Evolutionary conservation across 2,888 invertebrate species (phyloP).

Genomic region (Mongoloraphidia duomilia): DNA sequence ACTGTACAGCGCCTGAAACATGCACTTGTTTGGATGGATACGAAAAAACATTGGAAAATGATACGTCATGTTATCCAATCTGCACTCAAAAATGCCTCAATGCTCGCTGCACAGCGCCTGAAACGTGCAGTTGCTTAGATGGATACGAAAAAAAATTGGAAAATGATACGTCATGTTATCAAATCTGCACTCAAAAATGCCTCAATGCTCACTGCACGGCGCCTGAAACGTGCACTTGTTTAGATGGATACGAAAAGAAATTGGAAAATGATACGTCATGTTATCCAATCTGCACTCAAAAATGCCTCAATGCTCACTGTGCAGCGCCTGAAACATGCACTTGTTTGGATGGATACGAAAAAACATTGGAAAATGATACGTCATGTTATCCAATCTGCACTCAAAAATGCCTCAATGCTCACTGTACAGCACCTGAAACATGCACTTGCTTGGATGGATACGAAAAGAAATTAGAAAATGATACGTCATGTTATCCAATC

Average conservation of each 20-base stretch:
- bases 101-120: conserved; percentile 16
- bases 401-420: conserved; percentile 31
- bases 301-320: conserved; percentile 6
- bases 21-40: conserved; percentile 17
- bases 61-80: conserved; percentile 12
- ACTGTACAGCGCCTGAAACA: conserved; percentile 16
- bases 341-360: no score
- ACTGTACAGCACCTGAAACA: conserved; percentile 28
- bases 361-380: conserved; percentile 1
- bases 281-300: no score
- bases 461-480: conserved; percentile 13
- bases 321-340: neutral
- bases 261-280: no score
- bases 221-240: conserved; percentile 15
- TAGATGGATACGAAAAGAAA: conserved; percentile 9
- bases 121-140: conserved; percentile 16
- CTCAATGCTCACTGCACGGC: conserved; percentile 1
- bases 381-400: conserved; percentile 31
- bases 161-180: no score
- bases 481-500: conserved; percentile 14
- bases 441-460: conserved; percentile 28
- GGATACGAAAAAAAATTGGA: conserved; percentile 9
- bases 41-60: conserved; percentile 5
- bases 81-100: no score
- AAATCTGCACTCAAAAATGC: no score